These are phyloP conservation scores for Porites lobata DNA, from an alignment of 92 coral and sea anemone species.

Conservation along the genomic window DNA sequence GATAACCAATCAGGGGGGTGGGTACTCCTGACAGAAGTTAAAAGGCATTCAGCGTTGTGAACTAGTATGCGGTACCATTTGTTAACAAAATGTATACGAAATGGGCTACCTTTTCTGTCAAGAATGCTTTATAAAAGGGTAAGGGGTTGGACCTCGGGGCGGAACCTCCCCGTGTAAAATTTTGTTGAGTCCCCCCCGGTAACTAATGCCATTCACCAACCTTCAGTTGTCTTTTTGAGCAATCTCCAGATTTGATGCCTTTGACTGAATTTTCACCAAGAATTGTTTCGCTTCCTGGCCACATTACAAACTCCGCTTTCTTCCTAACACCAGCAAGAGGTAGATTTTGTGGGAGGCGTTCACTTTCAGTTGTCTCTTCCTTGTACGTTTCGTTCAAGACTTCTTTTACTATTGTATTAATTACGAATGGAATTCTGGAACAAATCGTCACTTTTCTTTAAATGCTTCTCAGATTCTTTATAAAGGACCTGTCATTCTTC, in stretches of 20 bases:
- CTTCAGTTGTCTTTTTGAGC: conserved; percentile 3
- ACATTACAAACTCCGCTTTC: conserved; percentile 14
- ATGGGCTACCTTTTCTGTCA: too few relatives aligned
- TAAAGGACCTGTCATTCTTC: conserved; percentile 25
- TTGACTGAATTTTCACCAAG: conserved; percentile 27
- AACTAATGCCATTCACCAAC: neutral
- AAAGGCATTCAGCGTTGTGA: too few relatives aligned
- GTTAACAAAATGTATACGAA: too few relatives aligned
- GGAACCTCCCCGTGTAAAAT: too few relatives aligned
- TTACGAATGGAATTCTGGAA: conserved; percentile 38
- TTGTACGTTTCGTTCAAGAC: neutral
- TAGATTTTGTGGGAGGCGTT: conserved; percentile 17
- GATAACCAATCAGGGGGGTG: neutral
- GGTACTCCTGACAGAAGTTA: too few relatives aligned
- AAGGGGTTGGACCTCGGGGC: too few relatives aligned
- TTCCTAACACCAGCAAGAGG: conserved; percentile 41
- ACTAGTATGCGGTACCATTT: too few relatives aligned
- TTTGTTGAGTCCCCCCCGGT: too few relatives aligned
- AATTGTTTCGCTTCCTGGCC: conserved; percentile 35
- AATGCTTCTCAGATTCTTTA: conserved; percentile 30
- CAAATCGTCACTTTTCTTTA: conserved; percentile 19
- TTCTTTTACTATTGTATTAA: conserved; percentile 24
- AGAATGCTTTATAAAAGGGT: too few relatives aligned
- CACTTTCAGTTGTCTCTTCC: neutral
- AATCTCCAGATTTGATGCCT: neutral